Evolutionary conservation across 2,113 vertebrate species (phyloP).

Genomic region (Ovis canadensis): DNA sequence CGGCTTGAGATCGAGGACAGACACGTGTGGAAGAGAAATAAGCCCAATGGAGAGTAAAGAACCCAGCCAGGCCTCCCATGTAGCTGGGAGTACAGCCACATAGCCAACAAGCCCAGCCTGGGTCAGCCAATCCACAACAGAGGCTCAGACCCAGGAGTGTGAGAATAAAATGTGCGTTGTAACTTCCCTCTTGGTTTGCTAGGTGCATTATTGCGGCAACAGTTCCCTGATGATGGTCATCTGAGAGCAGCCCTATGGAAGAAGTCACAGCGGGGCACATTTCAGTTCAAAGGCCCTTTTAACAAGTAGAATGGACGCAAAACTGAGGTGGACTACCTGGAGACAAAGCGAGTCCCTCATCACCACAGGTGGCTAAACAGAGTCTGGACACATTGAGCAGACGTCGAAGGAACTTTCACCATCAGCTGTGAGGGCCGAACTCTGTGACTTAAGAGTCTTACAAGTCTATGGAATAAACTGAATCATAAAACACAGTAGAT

Average conservation of each 20-base stretch:
- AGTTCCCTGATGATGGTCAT: background rate
- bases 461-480: background rate
- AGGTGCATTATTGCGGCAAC: background rate
- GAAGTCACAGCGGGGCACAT: background rate
- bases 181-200: background rate
- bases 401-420: background rate
- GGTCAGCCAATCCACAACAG: background rate
- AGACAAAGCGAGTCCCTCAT: background rate
- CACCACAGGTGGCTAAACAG: background rate
- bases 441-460: background rate
- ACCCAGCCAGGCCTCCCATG: no score
- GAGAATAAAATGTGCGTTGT: background rate
- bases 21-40: background rate
- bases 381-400: background rate
- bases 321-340: background rate
- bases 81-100: background rate
- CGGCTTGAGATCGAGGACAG: background rate
- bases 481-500: conserved; percentile 13
- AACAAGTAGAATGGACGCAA: background rate
- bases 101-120: background rate
- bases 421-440: background rate
- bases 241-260: background rate
- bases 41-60: background rate
- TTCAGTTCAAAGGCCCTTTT: background rate
- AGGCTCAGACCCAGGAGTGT: fast-evolving